Percentiles rank a stretch among this genome's conserved stretches.
Conservation (phyloP, 2,888 invertebrate genomes). For the Epirrhoe alternata region DNA sequence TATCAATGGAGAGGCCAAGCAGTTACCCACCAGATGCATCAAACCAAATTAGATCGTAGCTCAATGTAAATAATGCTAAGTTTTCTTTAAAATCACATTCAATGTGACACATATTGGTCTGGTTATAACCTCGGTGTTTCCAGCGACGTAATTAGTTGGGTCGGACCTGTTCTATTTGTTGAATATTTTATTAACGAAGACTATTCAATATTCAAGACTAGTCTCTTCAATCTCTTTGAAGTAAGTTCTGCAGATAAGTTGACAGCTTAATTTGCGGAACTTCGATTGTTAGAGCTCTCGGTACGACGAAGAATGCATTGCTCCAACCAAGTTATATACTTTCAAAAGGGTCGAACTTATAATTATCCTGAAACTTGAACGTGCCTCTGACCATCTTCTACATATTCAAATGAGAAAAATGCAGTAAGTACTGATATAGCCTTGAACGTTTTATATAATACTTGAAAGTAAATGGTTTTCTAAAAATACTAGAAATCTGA, state of each 20-base stretch:
- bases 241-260: constrained; percentile 64
- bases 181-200: constrained; percentile 72
- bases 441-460: neutral
- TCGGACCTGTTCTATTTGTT: constrained; percentile 61
- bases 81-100: constrained; percentile 7
- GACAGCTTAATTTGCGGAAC: constrained; percentile 72
- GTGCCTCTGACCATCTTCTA: neutral
- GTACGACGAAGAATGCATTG: constrained; percentile 16
- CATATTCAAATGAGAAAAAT: neutral
- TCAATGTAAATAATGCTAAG: constrained; percentile 3
- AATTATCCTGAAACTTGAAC: neutral
- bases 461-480: neutral
- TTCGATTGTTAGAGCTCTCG: constrained; percentile 54
- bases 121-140: constrained; percentile 14
- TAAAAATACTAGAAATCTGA: too few species aligned
- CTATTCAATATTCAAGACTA: constrained; percentile 76
- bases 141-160: constrained; percentile 63
- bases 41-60: neutral
- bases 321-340: constrained; percentile 20
- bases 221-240: constrained; percentile 58
- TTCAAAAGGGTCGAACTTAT: constrained; percentile 6
- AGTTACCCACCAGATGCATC: too few species aligned
- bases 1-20: too few species aligned
- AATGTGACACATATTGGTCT: constrained; percentile 1
- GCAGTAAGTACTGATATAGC: too few species aligned